These are phyloP conservation scores for Crossocerus cetratus DNA, from an alignment of 2,888 invertebrate species.

Conservation along the genomic window DNA sequence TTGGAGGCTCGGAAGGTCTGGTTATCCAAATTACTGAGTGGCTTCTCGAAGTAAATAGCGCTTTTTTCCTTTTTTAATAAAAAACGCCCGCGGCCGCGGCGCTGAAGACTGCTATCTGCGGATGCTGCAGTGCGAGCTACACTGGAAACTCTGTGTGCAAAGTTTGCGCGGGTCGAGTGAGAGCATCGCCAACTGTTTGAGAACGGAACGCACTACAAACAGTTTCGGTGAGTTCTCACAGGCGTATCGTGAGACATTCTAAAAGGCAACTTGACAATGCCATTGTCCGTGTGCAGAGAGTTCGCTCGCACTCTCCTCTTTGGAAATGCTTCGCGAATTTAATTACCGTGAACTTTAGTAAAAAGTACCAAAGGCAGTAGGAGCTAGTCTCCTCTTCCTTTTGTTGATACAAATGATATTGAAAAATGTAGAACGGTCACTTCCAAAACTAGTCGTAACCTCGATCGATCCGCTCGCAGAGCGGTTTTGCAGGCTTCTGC, in stretches of 20 bases:
- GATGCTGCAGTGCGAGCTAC: slow-evolving; percentile 6
- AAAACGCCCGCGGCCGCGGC: slow-evolving; percentile 19
- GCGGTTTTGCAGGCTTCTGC: slow-evolving; percentile 47
- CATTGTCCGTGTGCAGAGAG: slow-evolving; percentile 42
- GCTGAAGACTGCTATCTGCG: slow-evolving; percentile 12
- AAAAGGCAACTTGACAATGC: slow-evolving; percentile 53
- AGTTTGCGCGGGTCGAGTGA: slow-evolving; percentile 50
- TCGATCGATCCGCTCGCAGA: slow-evolving; percentile 15
- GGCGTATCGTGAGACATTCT: slow-evolving; percentile 55
- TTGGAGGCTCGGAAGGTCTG: background rate
- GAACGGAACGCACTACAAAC: slow-evolving; percentile 41
- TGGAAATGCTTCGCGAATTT: too few species aligned
- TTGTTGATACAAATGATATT: background rate
- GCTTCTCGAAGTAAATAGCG: slow-evolving; percentile 6
- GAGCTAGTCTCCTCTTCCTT: slow-evolving; percentile 10
- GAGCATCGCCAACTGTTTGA: slow-evolving; percentile 32
- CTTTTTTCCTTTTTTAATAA: background rate
- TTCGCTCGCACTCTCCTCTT: slow-evolving; percentile 25
- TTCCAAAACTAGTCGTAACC: background rate
- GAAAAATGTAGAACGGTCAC: background rate
- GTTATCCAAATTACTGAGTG: slow-evolving; percentile 14
- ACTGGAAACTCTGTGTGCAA: slow-evolving; percentile 47
- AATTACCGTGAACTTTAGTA: too few species aligned
- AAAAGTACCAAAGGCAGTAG: background rate
- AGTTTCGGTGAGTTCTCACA: slow-evolving; percentile 53